These are phyloP conservation scores for Arizona elegans DNA, from an alignment of 2,113 vertebrate genomes.

Conservation along the genomic window DNA sequence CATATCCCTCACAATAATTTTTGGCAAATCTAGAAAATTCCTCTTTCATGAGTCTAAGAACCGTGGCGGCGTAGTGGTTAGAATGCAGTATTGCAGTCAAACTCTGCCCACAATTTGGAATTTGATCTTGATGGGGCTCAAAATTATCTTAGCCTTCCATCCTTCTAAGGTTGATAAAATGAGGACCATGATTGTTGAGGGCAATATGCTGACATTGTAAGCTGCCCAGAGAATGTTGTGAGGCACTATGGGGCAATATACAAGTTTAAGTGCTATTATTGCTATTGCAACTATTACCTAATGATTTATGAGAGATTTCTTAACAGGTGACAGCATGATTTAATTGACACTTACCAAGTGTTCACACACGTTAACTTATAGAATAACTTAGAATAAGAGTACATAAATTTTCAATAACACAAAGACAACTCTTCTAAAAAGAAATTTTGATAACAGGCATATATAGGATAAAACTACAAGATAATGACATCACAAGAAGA, in stretches of 20 bases:
- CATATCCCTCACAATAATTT: background rate
- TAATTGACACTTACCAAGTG: background rate
- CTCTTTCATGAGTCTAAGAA: background rate
- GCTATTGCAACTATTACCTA: background rate
- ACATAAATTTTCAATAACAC: background rate
- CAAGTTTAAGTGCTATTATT: background rate
- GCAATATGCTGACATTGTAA: background rate
- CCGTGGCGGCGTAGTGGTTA: too few species aligned
- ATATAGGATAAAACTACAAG: background rate
- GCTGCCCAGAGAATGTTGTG: background rate
- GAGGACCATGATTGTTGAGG: background rate
- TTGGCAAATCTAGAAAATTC: background rate
- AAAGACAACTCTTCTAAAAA: background rate
- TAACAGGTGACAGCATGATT: too few species aligned
- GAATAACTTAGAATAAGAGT: background rate
- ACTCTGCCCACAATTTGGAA: too few species aligned
- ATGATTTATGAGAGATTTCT: background rate
- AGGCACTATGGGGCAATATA: background rate
- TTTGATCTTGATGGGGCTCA: too few species aligned
- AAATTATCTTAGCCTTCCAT: too few species aligned
- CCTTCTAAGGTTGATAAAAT: background rate
- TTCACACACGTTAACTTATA: background rate
- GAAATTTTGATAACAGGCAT: background rate
- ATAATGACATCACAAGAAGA: background rate
- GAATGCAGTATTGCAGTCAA: too few species aligned